These are phyloP conservation scores for Lemur catta DNA, from an alignment of 2,797 vertebrate species.

Conservation along the genomic window DNA sequence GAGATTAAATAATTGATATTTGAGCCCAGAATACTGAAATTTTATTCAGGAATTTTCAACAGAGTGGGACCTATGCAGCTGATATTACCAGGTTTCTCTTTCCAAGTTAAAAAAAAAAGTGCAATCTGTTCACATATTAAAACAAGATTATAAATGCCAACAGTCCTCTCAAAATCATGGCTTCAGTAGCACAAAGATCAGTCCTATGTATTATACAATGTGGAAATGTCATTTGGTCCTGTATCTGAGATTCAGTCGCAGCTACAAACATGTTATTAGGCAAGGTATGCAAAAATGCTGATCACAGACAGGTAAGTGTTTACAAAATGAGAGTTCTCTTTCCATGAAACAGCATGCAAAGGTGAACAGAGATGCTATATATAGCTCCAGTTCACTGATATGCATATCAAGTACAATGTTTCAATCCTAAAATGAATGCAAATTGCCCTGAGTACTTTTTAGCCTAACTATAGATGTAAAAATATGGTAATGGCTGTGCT, in stretches of 20 bases:
- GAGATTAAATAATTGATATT: neutral
- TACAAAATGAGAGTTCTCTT: neutral
- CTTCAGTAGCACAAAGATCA: neutral
- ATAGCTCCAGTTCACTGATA: neutral
- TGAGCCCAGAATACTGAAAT: neutral
- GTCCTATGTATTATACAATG: neutral
- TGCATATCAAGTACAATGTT: neutral
- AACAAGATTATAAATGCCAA: constrained; percentile 9
- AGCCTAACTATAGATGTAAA: constrained; percentile 4
- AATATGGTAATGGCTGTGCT: constrained; percentile 5
- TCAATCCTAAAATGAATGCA: neutral
- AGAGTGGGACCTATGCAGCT: neutral
- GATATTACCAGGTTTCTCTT: constrained; percentile 23
- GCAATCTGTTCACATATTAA: neutral
- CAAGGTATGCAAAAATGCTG: neutral
- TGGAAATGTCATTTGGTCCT: neutral
- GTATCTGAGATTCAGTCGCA: neutral
- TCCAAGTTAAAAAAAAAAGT: neutral
- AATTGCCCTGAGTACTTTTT: neutral
- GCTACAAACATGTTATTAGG: neutral
- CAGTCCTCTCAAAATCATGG: neutral
- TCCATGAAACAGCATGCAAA: neutral
- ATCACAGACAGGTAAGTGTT: neutral
- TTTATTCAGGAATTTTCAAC: neutral
- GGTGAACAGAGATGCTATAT: neutral